These are phyloP conservation scores for Simalia tracyae DNA, from an alignment of 2,797 vertebrate species.

Conservation along the genomic window DNA sequence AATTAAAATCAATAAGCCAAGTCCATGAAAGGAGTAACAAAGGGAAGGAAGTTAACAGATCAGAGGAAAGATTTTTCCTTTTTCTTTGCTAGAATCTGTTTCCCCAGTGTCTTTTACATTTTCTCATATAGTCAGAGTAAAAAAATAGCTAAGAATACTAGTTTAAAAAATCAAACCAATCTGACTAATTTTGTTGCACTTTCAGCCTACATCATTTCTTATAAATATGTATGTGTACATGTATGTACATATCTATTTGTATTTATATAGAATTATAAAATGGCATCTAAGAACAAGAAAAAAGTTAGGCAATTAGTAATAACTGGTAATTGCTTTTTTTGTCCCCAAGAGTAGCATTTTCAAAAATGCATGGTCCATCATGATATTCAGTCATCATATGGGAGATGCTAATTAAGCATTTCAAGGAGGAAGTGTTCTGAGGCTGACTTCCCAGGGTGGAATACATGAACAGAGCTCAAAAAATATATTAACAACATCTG, in stretches of 20 bases:
- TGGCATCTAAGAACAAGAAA: not conserved
- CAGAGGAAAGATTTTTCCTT: not conserved
- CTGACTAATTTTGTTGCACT: not conserved
- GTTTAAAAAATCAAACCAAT: not conserved
- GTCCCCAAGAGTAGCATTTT: not conserved
- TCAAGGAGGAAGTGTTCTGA: not conserved
- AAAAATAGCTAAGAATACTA: not conserved
- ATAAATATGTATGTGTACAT: not conserved
- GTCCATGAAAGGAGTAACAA: not conserved
- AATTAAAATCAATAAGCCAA: constrained; percentile 10
- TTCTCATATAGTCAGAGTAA: not conserved
- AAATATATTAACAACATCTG: not conserved
- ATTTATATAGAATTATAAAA: not conserved
- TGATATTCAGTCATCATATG: not conserved
- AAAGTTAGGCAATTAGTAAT: not conserved
- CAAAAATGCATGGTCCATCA: not conserved
- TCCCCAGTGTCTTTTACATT: not conserved
- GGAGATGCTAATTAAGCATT: not conserved
- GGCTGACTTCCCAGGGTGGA: not conserved
- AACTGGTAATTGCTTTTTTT: not conserved
- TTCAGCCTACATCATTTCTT: not conserved
- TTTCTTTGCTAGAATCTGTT: constrained; percentile 6
- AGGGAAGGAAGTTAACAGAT: constrained; percentile 7
- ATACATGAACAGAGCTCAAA: not conserved
- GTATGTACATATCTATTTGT: not conserved